Base-by-base conservation (phyloP, 2,888 invertebrate species). In the Parascotia fuliginaria region DNA sequence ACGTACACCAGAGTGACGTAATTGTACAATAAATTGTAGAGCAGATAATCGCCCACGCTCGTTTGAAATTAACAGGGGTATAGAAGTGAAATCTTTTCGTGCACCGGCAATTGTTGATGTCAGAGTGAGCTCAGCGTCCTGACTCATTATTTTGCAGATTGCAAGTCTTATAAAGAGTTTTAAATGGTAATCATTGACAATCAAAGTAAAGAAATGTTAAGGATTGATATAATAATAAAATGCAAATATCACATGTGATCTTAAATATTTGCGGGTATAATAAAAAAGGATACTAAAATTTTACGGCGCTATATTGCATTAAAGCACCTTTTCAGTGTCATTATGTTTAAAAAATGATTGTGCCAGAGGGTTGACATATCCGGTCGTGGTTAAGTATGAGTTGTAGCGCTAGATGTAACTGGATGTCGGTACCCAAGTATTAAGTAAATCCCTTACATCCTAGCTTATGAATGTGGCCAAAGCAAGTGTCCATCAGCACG, bases 71-170 rank as follows among this genome's bases (percentile, higher is more conserved):
- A 54, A 55, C 52, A 47, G 51, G 56, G 60, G 56, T 65, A 63
- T 67, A 60, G 63, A 50, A 68, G 66, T 65, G 64, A 68, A 78
- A 63, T 61, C 55, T 65, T 67, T 67, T 62, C 48, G 62, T 66
- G 64, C 59, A 55, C 42, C 64, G 64, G 53, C 73, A 32, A 40
- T 60, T 60, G 76, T 77, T 79, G 75, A 80, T 79, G 79, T 80
- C 79, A 78, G 72, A 70, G 70, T 80, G 80, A 80, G 73, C 72
- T 81, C 81, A 79, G 59, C 42, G 50, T 65, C 50, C 65, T 81
- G 80, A 81, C 61, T 81, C 81, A 80, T 60, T 56, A 47, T 48
- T 55, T 11, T 40, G 50, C 39, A 15, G 40, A 24, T 40, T 51
- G 61, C 52, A 65, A 56, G 39, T 33, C 58, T 61, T 65, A 60